Evolutionary conservation across 2,797 vertebrate genomes (phyloP), one percentile per base, ranked within the genome.

Genomic region (Coregonus sp.): DNA sequence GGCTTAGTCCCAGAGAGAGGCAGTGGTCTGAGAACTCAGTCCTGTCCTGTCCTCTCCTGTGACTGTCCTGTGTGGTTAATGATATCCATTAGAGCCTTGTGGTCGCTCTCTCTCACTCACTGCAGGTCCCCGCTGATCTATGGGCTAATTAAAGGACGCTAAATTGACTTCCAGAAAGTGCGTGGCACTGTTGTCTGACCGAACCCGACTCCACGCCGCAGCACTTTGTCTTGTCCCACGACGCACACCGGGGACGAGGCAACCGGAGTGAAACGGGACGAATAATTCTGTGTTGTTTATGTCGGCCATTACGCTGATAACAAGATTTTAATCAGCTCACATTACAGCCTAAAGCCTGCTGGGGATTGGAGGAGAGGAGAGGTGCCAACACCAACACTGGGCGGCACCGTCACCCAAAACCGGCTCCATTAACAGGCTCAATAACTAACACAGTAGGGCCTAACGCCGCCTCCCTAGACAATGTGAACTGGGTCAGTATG

Each of bases 251-350:
- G 29, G 52, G 37, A 66, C 12, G 37, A 75, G 67, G 54, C 18
- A 56, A 73, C 74, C 37, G n/a, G 67, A 33, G 52, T 15, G 56
- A 79, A 81, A 66, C 5, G 40, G 56, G 37, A 68, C 16, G 20
- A 78, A 77, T 75, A 69, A 86, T 76, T 76, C 63, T 56, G 73
- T 73, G 59, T 51, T 81, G 73, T 78, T 84, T 77, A 86, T 75
- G 72, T 71, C 77, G 33, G 69, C 47, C 59, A 72, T 85, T 80
- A 78, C 51, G 47, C 25, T 68, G 59, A 74, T 76, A 84, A 81
- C 75, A 50, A 83, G 78, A 81, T 73, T 66, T 67, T 85, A 73
- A 87, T 85, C 75, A 76, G 78, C 76, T 80, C 74, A 72, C 59
- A 75, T 82, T 80, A 78, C 37, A 69, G 67, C 52, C 14, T 65